Base-by-base conservation (phyloP, 2,888 invertebrate species). In the Myopa tessellatipennis region DNA sequence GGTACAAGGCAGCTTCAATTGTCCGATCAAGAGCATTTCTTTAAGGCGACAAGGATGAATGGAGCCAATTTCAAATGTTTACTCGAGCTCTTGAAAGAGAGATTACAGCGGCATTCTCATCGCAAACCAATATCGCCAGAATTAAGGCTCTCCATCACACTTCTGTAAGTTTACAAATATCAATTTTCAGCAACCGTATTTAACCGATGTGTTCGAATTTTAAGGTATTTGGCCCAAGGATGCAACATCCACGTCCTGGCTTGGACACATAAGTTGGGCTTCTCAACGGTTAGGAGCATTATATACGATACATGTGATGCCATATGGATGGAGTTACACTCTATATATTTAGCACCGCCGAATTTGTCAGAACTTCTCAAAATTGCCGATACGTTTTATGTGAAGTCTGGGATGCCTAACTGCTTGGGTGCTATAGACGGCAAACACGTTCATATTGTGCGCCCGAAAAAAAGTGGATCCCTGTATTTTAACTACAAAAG, bases 81-180 rank as follows among this genome's bases (percentile, higher is more conserved):
- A 16, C 18, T 65, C 8, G 14, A 14, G 18, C 65, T 65, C 34
- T 18, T 65, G 1, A 65, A 65, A 16, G 2, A 14, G 2, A 65
- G 26, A 5, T 52, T 71, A n/a, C n/a, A 52, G 14, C 52, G 52
- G 8, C 52, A 52, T 14, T 52, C 52, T 52, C 52, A 55, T 55
- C 10, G 72, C 45, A 50, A 72, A 72, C 14, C 72, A 58, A 58
- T 72, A 52, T 5, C 45, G 45, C 72, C 55, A 58, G 72, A 72
- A 18, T 8, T 26, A 34, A 10, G 72, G 18, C 50, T 72, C 10
- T 18, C 38, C 50, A 26, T 72, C 2, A 72, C 55, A 2, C 16
- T 72, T 34, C 40, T 60, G 72, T 72, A 55, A 72, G 55, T 72
- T 36, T 67, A 14, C 16, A 4, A 38, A 38, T 38, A 67, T 14